phyloP scores from a whole-genome alignment of 2,113 vertebrate species.

The Bagarius yarrelli region DNA sequence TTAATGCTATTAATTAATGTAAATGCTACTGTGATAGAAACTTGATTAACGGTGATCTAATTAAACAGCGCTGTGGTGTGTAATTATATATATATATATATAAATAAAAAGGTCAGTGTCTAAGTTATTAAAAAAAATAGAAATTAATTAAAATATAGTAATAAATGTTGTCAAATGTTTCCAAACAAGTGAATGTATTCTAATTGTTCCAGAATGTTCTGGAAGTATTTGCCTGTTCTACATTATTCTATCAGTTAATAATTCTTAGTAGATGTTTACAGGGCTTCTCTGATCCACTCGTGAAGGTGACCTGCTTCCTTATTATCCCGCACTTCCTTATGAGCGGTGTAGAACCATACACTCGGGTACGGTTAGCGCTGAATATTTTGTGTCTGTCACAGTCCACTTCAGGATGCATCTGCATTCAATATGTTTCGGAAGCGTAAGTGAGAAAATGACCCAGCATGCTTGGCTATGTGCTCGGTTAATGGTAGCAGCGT shows the following conservation, averaged over 20 bases:
- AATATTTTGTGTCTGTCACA: neutral
- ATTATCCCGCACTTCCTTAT: neutral
- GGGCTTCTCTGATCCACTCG: neutral
- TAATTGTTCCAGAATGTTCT: neutral
- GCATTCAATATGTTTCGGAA: conserved; percentile 1
- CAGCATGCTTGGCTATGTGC: neutral
- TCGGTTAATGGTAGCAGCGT: neutral
- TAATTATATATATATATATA: too few relatives aligned
- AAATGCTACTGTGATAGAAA: too few relatives aligned
- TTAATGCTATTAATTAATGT: too few relatives aligned
- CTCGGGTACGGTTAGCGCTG: neutral
- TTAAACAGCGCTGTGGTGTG: neutral
- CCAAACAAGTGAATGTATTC: too few relatives aligned
- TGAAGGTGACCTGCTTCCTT: neutral
- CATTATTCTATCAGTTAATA: too few relatives aligned
- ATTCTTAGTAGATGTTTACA: neutral
- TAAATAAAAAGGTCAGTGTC: too few relatives aligned
- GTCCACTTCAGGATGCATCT: conserved; percentile 25
- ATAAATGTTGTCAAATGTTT: too few relatives aligned
- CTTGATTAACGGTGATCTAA: neutral
- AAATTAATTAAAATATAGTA: too few relatives aligned
- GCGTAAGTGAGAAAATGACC: conserved; percentile 9
- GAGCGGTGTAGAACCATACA: neutral
- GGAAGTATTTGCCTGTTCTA: too few relatives aligned
- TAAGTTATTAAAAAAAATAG: too few relatives aligned